These are phyloP conservation scores for Sebastolobus alascanus DNA, from an alignment of 2,797 vertebrate species.

Conservation along the genomic window DNA sequence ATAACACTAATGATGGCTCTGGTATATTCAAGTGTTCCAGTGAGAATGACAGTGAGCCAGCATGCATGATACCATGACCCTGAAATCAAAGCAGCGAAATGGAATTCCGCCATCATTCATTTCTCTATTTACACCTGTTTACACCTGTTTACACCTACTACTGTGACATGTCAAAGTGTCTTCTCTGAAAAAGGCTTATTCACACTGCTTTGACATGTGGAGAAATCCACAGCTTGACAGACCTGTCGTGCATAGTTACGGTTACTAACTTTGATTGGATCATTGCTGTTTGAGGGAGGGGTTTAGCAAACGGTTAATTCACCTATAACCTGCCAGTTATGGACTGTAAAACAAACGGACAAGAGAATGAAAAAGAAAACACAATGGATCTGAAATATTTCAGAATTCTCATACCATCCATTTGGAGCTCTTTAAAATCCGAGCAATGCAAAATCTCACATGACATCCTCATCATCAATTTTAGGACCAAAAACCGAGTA, in stretches of 20 bases:
- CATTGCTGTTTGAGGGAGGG: too few relatives aligned
- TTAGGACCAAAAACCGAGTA: neutral
- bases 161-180: neutral
- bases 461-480: neutral
- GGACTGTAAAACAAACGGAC: neutral
- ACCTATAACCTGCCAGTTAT: too few relatives aligned
- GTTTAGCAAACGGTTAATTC: neutral
- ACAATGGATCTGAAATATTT: neutral
- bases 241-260: neutral
- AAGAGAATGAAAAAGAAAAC: neutral
- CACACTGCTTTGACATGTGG: neutral
- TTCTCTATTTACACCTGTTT: too few relatives aligned
- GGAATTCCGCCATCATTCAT: too few relatives aligned
- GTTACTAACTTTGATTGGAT: neutral
- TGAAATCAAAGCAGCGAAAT: too few relatives aligned
- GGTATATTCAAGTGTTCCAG: too few relatives aligned
- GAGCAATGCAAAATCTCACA: slow-evolving; percentile 11
- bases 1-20: too few relatives aligned
- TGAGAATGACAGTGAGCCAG: too few relatives aligned
- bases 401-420: neutral
- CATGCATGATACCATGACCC: too few relatives aligned
- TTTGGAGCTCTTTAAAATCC: slow-evolving; percentile 13
- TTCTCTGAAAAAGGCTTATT: too few relatives aligned
- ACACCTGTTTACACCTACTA: too few relatives aligned
- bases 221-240: neutral